Evolutionary conservation across 2,113 vertebrate genomes (phyloP), one percentile per base, ranked within the genome.

Genomic region (Myxocyprinus asiaticus): DNA sequence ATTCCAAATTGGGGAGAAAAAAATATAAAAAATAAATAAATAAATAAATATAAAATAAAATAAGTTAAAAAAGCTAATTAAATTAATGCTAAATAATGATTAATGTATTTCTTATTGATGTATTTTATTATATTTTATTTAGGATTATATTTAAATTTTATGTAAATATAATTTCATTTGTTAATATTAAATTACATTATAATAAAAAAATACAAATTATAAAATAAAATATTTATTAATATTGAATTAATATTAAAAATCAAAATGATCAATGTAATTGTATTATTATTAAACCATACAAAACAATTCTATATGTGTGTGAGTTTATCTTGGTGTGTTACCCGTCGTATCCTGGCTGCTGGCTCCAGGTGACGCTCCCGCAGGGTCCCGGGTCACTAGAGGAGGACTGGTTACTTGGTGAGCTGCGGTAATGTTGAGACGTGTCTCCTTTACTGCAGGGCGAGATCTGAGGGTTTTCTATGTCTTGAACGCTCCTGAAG

Each of bases 351-450:
- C 93, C 94, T 74, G 94, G 93, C 92, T 95, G 96, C 43, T 96
- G 96, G 83, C 94, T 93, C 97, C 96, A 99, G 44, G 93, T 94
- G 90, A 94, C 88, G 68, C 95, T 98, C 51, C 94, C 93, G 0
- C 95, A 93, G 0, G 96, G 96, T 55, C 97, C 97, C 0, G 97
- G 96, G 84, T 98, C 96, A 15, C 97, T 99, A 89, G 97, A 98
- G 17, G 96, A 97, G 0, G 97, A 99, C 86, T 98, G 97, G 92
- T 99, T 99, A 91, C 96, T 98, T 0, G 97, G 97, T 17, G 97
- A 99, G 88, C 96, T 97, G 87, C 97, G 95, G 91, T 90, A 97
- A 92, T 90, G 90, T 72, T 93, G 91, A 86, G 48, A 63, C 83
- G 55, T 88, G 81, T 94, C 87, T 90, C 83, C 91, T 86, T 92